Evolutionary conservation across 2,113 vertebrate genomes (phyloP).

Genomic region (Echinops telfairi): DNA sequence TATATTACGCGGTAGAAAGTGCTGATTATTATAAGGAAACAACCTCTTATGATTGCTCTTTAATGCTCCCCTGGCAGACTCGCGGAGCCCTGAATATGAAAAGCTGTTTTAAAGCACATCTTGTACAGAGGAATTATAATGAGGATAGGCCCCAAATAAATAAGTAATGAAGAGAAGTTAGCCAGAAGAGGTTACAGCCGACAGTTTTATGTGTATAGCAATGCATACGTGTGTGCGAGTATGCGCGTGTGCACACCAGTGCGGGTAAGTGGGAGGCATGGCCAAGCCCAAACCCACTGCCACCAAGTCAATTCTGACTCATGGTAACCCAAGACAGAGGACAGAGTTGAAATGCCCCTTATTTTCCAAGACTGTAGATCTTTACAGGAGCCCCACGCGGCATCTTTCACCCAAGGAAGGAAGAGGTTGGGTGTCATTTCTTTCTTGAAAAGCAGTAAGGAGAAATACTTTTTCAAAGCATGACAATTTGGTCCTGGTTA

Average conservation of each 20-base stretch:
- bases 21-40: conserved; percentile 4
- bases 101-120: neutral
- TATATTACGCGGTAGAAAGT: neutral
- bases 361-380: too few relatives aligned
- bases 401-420: neutral
- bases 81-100: conserved; percentile 23
- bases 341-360: too few relatives aligned
- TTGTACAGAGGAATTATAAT: neutral
- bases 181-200: neutral
- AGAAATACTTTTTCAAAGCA: conserved; percentile 13
- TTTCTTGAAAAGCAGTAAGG: conserved; percentile 32
- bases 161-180: neutral
- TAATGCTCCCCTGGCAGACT: neutral
- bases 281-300: too few relatives aligned
- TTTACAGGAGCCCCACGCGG: too few relatives aligned
- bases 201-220: neutral
- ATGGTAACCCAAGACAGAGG: too few relatives aligned
- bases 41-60: conserved; percentile 2
- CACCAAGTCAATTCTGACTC: too few relatives aligned
- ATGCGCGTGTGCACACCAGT: neutral
- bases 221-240: too few relatives aligned
- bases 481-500: neutral
- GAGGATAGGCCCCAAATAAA: neutral
- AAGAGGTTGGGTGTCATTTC: neutral
- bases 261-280: neutral